These are phyloP conservation scores for Xiphorhynchus erythropygius DNA, from an alignment of 2,797 vertebrate species.

Conservation along the genomic window DNA sequence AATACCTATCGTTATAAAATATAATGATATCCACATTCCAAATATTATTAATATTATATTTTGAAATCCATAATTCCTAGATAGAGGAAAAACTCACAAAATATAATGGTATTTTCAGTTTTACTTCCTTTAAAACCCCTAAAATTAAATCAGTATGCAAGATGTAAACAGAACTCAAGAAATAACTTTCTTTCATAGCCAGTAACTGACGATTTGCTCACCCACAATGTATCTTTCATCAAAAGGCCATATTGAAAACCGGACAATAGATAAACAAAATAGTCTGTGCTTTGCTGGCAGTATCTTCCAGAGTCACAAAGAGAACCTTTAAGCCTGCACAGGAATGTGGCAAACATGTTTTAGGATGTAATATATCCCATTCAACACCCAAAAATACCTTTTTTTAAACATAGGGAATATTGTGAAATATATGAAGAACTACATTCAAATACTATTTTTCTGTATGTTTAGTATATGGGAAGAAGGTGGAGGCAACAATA, in stretches of 20 bases:
- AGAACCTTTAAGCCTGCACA: background rate
- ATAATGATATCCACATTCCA: background rate
- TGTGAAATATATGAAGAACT: background rate
- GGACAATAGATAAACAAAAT: background rate
- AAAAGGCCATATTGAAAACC: slow-evolving; percentile 35
- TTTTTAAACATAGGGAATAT: background rate
- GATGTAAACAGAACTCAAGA: background rate
- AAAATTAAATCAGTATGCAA: background rate
- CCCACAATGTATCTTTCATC: background rate
- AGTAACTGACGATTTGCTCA: background rate
- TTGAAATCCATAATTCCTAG: background rate
- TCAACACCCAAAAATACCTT: background rate
- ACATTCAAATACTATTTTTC: background rate
- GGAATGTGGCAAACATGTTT: background rate
- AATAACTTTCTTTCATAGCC: background rate
- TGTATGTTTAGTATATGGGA: background rate
- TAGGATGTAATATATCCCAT: background rate
- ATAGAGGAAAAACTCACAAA: background rate
- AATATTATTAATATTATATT: background rate
- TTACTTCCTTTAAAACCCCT: background rate
- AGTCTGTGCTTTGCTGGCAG: background rate
- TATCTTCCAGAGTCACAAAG: background rate
- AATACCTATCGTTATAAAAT: background rate
- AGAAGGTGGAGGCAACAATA: background rate
- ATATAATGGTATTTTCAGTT: background rate